phyloP scores from a whole-genome alignment of 1,140 invertebrate genomes.

The Ips nitidus region DNA sequence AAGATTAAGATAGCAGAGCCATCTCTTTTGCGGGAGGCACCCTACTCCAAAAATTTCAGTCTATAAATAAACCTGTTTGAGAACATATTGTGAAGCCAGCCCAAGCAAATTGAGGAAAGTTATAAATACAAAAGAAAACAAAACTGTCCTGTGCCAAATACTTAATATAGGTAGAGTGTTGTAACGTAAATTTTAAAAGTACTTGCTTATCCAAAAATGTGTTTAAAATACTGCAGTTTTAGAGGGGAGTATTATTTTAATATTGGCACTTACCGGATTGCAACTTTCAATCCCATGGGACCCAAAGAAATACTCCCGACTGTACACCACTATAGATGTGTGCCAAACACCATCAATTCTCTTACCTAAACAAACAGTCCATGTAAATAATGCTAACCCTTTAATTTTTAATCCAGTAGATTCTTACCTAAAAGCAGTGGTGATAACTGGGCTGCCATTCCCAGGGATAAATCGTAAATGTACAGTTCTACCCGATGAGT shows the following conservation, averaged over 20 bases:
- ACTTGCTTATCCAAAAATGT: too few species aligned
- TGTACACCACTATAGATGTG: slow-evolving; percentile 80
- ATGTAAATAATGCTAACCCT: slow-evolving; percentile 46
- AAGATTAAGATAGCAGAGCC: slow-evolving; percentile 29
- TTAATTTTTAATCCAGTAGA: slow-evolving; percentile 54
- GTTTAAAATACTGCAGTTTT: too few species aligned
- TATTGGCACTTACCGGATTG: slow-evolving; percentile 68
- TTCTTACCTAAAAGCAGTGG: slow-evolving; percentile 73
- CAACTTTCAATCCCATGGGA: slow-evolving; percentile 74
- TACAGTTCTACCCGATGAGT: slow-evolving; percentile 68
- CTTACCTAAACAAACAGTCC: slow-evolving; percentile 58
- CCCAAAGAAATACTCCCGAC: slow-evolving; percentile 86
- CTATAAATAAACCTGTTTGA: slow-evolving; percentile 30
- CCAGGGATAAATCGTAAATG: slow-evolving; percentile 81
- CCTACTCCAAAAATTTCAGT: slow-evolving; percentile 31
- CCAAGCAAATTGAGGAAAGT: background rate
- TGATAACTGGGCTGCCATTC: slow-evolving; percentile 72
- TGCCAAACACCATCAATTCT: slow-evolving; percentile 83
- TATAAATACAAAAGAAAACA: slow-evolving; percentile 33
- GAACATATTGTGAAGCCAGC: background rate
- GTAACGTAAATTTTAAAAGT: background rate
- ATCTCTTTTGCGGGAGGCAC: slow-evolving; percentile 31
- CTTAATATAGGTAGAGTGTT: background rate
- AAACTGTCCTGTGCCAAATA: slow-evolving; percentile 16
- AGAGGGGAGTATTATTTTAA: background rate